phyloP scores from a whole-genome alignment of 2,797 vertebrate species.

The Notolepis coatsorum region DNA sequence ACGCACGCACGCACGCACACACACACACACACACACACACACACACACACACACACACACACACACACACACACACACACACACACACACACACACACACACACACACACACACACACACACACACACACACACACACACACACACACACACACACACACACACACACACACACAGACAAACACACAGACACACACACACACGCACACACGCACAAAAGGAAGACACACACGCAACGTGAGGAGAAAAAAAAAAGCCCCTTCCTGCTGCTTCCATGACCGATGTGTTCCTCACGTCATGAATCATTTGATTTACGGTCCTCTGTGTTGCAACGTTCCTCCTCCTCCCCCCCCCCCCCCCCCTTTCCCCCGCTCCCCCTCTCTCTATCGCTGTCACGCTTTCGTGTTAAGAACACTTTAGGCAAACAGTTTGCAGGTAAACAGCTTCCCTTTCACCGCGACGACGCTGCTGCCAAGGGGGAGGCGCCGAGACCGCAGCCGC shows the following conservation, averaged over 20 bases:
- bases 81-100: slow-evolving; percentile 25
- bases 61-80: slow-evolving; percentile 47
- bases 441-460: slow-evolving; percentile 71
- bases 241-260: slow-evolving; percentile 51
- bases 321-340: slow-evolving; percentile 40
- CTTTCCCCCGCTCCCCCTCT: too few species aligned
- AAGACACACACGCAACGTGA: slow-evolving; percentile 28
- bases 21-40: slow-evolving; percentile 32
- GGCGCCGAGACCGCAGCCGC: slow-evolving; percentile 60
- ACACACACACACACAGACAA: slow-evolving; percentile 54
- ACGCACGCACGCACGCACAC: slow-evolving; percentile 43
- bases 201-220: slow-evolving; percentile 26
- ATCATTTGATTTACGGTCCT: slow-evolving; percentile 75
- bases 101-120: slow-evolving; percentile 36
- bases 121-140: slow-evolving; percentile 52
- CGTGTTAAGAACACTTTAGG: slow-evolving; percentile 73
- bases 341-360: too few species aligned
- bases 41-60: slow-evolving; percentile 37
- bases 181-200: slow-evolving; percentile 44
- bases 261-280: slow-evolving; percentile 76
- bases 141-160: slow-evolving; percentile 26
- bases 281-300: slow-evolving; percentile 79
- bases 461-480: slow-evolving; percentile 61
- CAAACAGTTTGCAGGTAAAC: slow-evolving; percentile 76
- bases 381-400: slow-evolving; percentile 71